Evolutionary conservation across 2,888 invertebrate species (phyloP).

Genomic region (Ophion ventricosus): DNA sequence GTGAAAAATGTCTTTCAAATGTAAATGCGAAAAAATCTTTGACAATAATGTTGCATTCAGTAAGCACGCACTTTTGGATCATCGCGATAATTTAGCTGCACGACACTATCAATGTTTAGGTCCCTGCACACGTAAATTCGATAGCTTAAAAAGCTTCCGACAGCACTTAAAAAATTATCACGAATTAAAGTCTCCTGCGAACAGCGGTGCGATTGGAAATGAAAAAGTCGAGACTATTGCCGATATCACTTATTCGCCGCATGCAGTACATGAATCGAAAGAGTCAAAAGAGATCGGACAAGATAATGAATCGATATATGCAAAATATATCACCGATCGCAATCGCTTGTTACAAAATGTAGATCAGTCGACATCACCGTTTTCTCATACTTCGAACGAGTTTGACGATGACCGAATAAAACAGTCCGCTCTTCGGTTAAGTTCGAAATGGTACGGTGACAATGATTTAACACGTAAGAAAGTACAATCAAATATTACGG

Average conservation of each 20-base stretch:
- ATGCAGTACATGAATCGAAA: neutral
- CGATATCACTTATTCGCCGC: neutral
- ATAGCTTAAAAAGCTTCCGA: slow-evolving; percentile 3
- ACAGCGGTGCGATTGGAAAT: neutral
- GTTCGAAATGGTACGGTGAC: slow-evolving; percentile 4
- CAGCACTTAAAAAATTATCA: neutral
- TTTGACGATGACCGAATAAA: slow-evolving; percentile 3
- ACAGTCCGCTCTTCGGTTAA: slow-evolving; percentile 2
- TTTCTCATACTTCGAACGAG: neutral
- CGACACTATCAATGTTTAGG: slow-evolving; percentile 14
- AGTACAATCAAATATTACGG: slow-evolving; percentile 2
- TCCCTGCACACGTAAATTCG: slow-evolving; percentile 5
- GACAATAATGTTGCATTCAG: slow-evolving; percentile 12
- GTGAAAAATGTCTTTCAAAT: slow-evolving; percentile 3
- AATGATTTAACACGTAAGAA: slow-evolving; percentile 1
- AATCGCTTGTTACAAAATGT: slow-evolving; percentile 11
- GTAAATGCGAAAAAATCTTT: slow-evolving; percentile 5
- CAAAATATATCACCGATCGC: slow-evolving; percentile 9
- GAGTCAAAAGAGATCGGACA: neutral
- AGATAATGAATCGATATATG: neutral
- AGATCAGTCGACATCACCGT: neutral
- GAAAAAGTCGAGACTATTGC: slow-evolving; percentile 4
- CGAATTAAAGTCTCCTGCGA: neutral
- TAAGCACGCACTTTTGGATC: slow-evolving; percentile 8
- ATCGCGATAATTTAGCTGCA: neutral